Percentiles rank a stretch among this genome's conserved stretches.
These are phyloP conservation scores for Andricus grossulariae DNA, from an alignment of 1,140 invertebrate genomes.

Conservation along the genomic window DNA sequence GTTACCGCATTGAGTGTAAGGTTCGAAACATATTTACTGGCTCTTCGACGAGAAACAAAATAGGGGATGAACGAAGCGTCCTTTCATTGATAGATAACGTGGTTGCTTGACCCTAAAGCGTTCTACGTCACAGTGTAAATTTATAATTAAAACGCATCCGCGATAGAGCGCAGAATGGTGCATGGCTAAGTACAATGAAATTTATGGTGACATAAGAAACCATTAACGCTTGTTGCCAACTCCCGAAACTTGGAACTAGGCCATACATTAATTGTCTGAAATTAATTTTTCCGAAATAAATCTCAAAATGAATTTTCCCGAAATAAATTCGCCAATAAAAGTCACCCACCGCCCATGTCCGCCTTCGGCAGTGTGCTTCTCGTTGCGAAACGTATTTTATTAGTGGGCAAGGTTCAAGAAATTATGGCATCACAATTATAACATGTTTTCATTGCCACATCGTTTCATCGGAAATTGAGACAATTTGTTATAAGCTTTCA, in stretches of 20 bases:
- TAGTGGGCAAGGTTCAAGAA: not conserved
- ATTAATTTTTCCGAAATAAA: slow-evolving; percentile 60
- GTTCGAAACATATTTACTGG: not conserved
- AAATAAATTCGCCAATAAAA: slow-evolving; percentile 46
- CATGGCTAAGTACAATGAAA: slow-evolving; percentile 62
- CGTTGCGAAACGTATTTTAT: slow-evolving; percentile 7
- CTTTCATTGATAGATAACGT: slow-evolving; percentile 26
- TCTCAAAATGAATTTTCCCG: slow-evolving; percentile 52
- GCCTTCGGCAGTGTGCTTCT: not conserved
- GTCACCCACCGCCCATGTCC: slow-evolving; percentile 20
- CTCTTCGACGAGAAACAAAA: not conserved
- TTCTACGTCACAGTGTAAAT: slow-evolving; percentile 44
- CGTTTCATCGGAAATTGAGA: too few species aligned
- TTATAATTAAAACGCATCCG: slow-evolving; percentile 58
- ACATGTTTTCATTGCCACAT: too few species aligned
- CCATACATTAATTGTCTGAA: slow-evolving; percentile 62
- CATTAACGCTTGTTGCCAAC: slow-evolving; percentile 57
- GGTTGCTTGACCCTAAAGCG: not conserved
- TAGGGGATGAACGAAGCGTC: not conserved
- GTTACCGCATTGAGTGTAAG: too few species aligned
- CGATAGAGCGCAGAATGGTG: slow-evolving; percentile 48
- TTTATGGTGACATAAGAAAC: slow-evolving; percentile 57
- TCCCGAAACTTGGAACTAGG: slow-evolving; percentile 52
- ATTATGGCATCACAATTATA: not conserved
- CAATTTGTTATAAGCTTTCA: too few species aligned